These are phyloP conservation scores for Dione vanillae DNA, from an alignment of 2,888 invertebrate species.

Conservation along the genomic window DNA sequence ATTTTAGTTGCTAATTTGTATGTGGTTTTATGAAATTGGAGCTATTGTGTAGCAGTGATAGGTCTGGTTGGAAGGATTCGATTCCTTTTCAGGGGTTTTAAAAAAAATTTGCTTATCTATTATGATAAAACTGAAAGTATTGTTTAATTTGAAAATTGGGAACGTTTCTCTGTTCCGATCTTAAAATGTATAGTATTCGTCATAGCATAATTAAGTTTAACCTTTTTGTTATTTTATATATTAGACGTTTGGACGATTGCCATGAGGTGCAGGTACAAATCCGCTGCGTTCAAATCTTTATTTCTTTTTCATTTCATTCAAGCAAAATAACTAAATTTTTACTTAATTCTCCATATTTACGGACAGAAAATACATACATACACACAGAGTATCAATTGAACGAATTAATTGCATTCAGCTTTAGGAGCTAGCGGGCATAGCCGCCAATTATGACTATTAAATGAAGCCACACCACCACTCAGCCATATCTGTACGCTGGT, in stretches of 20 bases:
- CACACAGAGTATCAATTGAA: conserved; percentile 35
- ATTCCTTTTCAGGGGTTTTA: background rate
- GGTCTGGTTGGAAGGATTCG: background rate
- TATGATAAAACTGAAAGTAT: too few species aligned
- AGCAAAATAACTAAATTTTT: too few species aligned
- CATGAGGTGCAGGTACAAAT: too few species aligned
- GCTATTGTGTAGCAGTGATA: background rate
- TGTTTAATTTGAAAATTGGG: too few species aligned
- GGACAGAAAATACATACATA: background rate
- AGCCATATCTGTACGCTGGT: background rate
- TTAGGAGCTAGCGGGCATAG: conserved; percentile 38
- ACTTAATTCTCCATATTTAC: too few species aligned
- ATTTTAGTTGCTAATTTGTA: conserved; percentile 10
- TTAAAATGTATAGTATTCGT: too few species aligned
- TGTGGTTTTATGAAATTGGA: background rate
- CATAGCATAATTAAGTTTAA: too few species aligned
- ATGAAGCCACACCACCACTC: conserved; percentile 42
- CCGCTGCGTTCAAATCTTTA: too few species aligned
- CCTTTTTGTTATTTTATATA: too few species aligned
- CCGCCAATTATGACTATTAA: conserved; percentile 50
- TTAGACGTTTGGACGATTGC: too few species aligned
- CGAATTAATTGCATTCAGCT: conserved; percentile 47
- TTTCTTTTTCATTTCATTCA: too few species aligned
- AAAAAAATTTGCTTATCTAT: background rate
- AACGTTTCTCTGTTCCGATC: too few species aligned